Base-by-base conservation (phyloP, 2,113 vertebrate species). In the Dryoscopus gambensis region DNA sequence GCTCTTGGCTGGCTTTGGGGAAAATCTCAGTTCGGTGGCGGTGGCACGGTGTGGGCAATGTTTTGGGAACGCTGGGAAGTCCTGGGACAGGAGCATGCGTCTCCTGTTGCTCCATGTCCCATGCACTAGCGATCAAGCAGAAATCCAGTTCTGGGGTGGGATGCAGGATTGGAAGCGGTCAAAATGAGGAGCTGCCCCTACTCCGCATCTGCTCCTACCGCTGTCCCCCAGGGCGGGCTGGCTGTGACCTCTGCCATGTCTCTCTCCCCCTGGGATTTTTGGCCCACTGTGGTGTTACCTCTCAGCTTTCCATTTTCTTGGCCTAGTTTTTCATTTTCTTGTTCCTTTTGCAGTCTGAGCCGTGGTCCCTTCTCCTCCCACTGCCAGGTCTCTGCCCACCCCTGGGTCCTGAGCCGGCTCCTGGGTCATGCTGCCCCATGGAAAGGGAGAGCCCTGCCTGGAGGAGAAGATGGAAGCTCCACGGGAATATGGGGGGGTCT, bases 371-470 rank as follows among this genome's bases (percentile, higher is more conserved):
- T 81, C 70, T 78, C 18, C 14, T 81, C 78, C 30, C 2, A 0
- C 22, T 83, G 27, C 46, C 18, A 40, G 12, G 8, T 62, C 47
- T 73, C 24, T 79, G 35, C 39, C 40, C 8, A 3, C 2, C 37
- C 50, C 15, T 18, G 39, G 15, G 33, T 79, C 17, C 19, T 2
- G 2, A 91, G 30, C 30, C 1, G 0, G 20, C 18, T 69, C 40
- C 56, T 52, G 28, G 37, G 28, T 69, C 40, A 8, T 2, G 4
- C 40, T 78, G 30, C n/a, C 30, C 44, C 27, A 4, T 0, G 0
- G 62, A 40, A 57, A 8, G n/a, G 47, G 42, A 79, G 37, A 82
- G 12, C 40, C 56, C 80, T 1, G 4, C 27, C 44, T 71, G 42
- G 57, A 74, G 53, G 40, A 60, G 82, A 28, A 87, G 18, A 40